These are phyloP conservation scores for Euura lappo DNA, from an alignment of 1,140 invertebrate genomes.

Conservation along the genomic window DNA sequence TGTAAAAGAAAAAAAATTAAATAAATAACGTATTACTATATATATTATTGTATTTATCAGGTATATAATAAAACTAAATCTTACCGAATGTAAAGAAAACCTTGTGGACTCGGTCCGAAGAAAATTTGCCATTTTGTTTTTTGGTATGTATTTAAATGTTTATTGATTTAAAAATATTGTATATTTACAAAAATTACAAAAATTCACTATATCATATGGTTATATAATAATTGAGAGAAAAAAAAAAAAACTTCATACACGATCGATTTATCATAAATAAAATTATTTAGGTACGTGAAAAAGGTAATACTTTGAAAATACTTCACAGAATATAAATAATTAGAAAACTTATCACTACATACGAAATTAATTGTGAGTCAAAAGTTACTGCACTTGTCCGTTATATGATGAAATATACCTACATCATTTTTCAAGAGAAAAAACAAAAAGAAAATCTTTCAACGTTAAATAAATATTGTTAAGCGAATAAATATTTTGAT, in stretches of 20 bases:
- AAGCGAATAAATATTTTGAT: slow-evolving; percentile 11
- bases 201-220: too few relatives aligned
- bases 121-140: too few relatives aligned
- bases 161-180: too few relatives aligned
- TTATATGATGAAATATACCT: neutral
- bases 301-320: slow-evolving; percentile 3
- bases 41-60: neutral
- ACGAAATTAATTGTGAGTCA: too few relatives aligned
- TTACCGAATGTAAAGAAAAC: slow-evolving; percentile 1
- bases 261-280: neutral
- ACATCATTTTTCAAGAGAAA: neutral
- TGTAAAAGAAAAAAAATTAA: neutral
- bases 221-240: too few relatives aligned
- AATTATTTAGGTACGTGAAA: neutral
- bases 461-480: neutral
- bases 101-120: neutral
- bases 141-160: too few relatives aligned
- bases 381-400: too few relatives aligned
- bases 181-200: too few relatives aligned
- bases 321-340: neutral
- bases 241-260: too few relatives aligned
- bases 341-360: neutral
- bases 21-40: neutral
- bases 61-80: slow-evolving; percentile 4
- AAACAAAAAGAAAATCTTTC: too few relatives aligned